Conservation (phyloP, 2,888 invertebrate species). For the Cosmia trapezina region DNA sequence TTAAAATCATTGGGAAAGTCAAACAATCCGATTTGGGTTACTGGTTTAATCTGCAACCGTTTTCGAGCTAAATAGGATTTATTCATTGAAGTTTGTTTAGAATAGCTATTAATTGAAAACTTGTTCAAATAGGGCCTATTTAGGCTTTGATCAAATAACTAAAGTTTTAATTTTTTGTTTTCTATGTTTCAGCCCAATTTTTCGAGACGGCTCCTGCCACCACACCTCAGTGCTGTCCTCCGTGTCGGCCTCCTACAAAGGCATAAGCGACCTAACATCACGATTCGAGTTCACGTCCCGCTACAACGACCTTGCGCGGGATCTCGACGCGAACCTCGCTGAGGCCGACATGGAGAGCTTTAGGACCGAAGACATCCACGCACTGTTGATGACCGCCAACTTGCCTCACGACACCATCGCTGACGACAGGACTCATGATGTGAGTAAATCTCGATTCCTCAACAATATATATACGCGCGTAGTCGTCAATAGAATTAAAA, state of each 20-base stretch:
- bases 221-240: conserved; percentile 95
- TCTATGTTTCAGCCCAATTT: conserved; percentile 90
- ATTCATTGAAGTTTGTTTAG: conserved; percentile 19
- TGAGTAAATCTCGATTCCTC: conserved; percentile 73
- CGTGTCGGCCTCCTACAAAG: conserved; percentile 95
- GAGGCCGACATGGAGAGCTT: conserved; percentile 99
- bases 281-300: conserved; percentile 91
- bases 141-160: background rate
- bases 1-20: conserved; percentile 16
- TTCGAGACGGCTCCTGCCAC: conserved; percentile 95
- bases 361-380: conserved; percentile 97
- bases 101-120: conserved; percentile 4
- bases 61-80: conserved; percentile 24
- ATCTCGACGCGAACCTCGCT: conserved; percentile 97
- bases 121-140: background rate
- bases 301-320: conserved; percentile 96
- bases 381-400: conserved; percentile 93
- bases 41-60: conserved; percentile 29
- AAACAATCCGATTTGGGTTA: conserved; percentile 42
- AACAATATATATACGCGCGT: background rate
- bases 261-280: conserved; percentile 91
- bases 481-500: background rate
- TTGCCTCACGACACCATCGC: conserved; percentile 92
- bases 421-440: conserved; percentile 88
- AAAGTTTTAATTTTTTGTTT: conserved; percentile 24